Conservation (phyloP, 2,888 invertebrate genomes). For the Lasius platythorax region DNA sequence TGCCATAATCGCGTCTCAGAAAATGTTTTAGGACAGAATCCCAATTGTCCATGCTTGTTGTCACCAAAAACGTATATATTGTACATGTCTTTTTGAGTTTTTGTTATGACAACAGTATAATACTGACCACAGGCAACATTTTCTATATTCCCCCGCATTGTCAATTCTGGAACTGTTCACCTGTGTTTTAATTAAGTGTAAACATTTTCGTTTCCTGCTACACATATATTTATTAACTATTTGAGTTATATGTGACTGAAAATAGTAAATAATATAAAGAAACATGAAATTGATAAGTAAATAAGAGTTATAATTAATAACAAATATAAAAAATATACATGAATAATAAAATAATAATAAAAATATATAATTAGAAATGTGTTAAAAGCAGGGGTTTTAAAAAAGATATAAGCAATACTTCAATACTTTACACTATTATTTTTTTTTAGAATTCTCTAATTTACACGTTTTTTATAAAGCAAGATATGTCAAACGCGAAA, state of each 20-base stretch:
- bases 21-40: constrained; percentile 86
- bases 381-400: not conserved
- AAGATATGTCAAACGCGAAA: not conserved
- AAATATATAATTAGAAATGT: not conserved
- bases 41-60: constrained; percentile 93
- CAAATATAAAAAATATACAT: not conserved
- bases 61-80: constrained; percentile 92
- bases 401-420: not conserved
- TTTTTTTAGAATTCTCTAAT: not conserved
- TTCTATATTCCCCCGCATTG: constrained; percentile 86
- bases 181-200: constrained; percentile 8
- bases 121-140: constrained; percentile 93
- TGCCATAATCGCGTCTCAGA: constrained; percentile 88
- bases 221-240: not conserved
- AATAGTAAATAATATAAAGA: not conserved
- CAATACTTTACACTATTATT: not conserved
- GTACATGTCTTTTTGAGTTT: constrained; percentile 86
- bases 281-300: not conserved
- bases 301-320: not conserved
- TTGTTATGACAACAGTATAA: constrained; percentile 89
- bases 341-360: not conserved
- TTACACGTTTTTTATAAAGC: not conserved
- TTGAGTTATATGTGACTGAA: not conserved
- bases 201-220: constrained; percentile 5
- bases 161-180: constrained; percentile 86